A percentile compares a stretch with the other conserved stretches of the same genome.
Conservation (phyloP, 1,140 invertebrate species). For the Cydia pomonella region DNA sequence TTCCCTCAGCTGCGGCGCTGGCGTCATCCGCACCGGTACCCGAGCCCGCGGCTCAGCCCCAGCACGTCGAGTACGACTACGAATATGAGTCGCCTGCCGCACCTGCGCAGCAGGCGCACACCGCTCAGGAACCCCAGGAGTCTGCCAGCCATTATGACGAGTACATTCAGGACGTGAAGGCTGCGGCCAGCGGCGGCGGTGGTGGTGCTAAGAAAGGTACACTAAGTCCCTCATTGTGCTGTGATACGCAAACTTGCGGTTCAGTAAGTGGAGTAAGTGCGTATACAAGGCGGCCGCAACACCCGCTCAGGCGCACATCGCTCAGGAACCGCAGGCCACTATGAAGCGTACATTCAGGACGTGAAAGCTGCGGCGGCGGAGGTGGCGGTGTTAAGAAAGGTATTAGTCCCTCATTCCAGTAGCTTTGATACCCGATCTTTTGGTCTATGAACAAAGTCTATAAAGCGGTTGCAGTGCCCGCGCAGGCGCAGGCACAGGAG, state of each 20-base stretch:
- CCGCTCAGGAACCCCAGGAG: conserved; percentile 57
- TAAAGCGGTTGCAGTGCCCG: conserved; percentile 33
- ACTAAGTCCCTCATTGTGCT: conserved; percentile 40
- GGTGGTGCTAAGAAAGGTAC: too few species aligned
- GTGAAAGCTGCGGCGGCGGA: conserved; percentile 59
- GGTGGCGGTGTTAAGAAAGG: conserved; percentile 56
- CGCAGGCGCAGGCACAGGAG: conserved; percentile 45
- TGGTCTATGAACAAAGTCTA: too few species aligned
- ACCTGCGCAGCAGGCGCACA: conserved; percentile 46
- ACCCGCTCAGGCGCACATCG: conserved; percentile 44
- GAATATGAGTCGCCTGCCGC: conserved; percentile 54
- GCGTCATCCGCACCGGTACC: conserved; percentile 42
- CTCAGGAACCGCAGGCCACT: conserved; percentile 64
- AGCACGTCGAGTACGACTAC: conserved; percentile 66
- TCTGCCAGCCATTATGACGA: conserved; percentile 72
- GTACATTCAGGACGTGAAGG: conserved; percentile 70
- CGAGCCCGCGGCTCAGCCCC: conserved; percentile 49
- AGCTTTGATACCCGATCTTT: too few species aligned
- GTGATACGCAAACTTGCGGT: conserved; percentile 40
- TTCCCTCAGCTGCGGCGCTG: conserved; percentile 54
- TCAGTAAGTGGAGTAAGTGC: conserved; percentile 59
- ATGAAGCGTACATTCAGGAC: conserved; percentile 75
- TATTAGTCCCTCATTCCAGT: too few species aligned
- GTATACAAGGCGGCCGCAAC: conserved; percentile 46
- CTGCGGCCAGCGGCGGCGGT: conserved; percentile 56